These are phyloP conservation scores for Perithous albicinctus DNA, from an alignment of 2,888 invertebrate species.

Conservation along the genomic window DNA sequence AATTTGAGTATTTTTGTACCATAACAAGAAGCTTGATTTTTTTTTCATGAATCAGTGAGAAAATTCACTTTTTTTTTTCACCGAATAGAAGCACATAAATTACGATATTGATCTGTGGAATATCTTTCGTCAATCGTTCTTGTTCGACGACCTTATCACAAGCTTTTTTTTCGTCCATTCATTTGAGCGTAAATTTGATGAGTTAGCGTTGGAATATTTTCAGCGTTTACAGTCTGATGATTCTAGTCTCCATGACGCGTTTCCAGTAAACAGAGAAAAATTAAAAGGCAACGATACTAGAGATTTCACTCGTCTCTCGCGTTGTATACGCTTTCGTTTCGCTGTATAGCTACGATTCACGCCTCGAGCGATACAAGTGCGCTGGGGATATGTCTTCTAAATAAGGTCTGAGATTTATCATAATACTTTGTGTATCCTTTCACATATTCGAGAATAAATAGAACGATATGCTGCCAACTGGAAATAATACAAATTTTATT, in stretches of 20 bases:
- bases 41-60: background rate
- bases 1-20: no score
- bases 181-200: background rate
- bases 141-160: slow-evolving; percentile 6
- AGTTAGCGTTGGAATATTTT: slow-evolving; percentile 2
- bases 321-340: slow-evolving; percentile 37
- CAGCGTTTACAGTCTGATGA: slow-evolving; percentile 6
- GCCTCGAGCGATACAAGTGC: slow-evolving; percentile 8
- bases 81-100: no score
- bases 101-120: slow-evolving; percentile 22
- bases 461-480: background rate
- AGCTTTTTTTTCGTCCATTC: background rate
- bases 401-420: slow-evolving; percentile 17
- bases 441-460: slow-evolving; percentile 12
- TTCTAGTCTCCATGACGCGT: slow-evolving; percentile 12
- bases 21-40: no score
- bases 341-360: slow-evolving; percentile 39
- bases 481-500: background rate
- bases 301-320: slow-evolving; percentile 41
- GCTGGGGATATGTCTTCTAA: slow-evolving; percentile 6
- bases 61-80: background rate
- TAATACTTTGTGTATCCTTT: background rate
- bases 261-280: slow-evolving; percentile 33
- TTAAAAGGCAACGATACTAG: slow-evolving; percentile 17
- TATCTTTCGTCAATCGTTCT: slow-evolving; percentile 12